Evolutionary conservation across 2,797 vertebrate genomes (phyloP).

Genomic region (Acanthiza pusilla): DNA sequence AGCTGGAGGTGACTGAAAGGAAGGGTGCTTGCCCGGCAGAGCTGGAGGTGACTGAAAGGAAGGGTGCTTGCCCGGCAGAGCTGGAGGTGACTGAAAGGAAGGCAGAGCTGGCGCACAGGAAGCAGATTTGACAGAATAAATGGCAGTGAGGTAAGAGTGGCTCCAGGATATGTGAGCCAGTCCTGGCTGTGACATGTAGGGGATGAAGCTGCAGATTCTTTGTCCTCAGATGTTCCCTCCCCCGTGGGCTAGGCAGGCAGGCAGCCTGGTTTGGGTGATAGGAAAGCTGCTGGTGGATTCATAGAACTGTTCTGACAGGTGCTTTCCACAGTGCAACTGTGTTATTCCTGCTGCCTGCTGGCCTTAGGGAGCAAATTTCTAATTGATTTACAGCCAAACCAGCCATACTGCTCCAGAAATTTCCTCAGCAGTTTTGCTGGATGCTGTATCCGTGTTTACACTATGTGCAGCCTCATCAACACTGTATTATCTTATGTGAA

Average conservation of each 20-base stretch:
- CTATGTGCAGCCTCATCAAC: conserved; percentile 28
- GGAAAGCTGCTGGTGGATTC: neutral
- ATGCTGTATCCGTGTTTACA: conserved; percentile 44
- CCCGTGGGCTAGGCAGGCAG: neutral
- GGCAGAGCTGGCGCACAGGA: no score
- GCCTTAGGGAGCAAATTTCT: conserved; percentile 20
- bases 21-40: neutral
- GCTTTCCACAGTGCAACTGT: neutral
- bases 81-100: no score
- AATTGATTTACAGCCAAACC: conserved; percentile 16
- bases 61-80: neutral
- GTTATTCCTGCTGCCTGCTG: neutral
- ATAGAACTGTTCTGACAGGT: neutral
- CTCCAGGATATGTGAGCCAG: neutral
- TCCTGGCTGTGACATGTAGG: neutral
- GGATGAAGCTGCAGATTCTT: neutral
- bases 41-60: neutral
- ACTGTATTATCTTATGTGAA: conserved; percentile 29
- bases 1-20: neutral
- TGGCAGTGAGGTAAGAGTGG: neutral
- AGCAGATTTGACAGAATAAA: neutral
- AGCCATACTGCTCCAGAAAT: conserved; percentile 29
- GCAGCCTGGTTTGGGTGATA: neutral
- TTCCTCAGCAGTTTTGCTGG: conserved; percentile 53
- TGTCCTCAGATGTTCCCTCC: neutral